phyloP scores from a whole-genome alignment of 1,140 invertebrate genomes.

The Dinothrombium tinctorium region DNA sequence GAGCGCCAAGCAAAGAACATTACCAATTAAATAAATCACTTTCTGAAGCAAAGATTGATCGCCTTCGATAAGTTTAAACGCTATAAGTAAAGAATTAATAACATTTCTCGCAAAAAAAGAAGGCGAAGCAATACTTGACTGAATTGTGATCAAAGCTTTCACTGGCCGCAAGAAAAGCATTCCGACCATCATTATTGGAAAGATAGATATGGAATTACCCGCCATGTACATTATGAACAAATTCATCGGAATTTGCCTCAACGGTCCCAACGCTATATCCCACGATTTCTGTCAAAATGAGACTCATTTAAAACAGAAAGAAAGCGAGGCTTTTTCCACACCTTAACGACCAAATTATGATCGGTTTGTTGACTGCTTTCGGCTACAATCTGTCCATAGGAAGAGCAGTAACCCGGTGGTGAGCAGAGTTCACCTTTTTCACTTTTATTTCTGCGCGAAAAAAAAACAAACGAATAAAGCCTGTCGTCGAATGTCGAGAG shows the following conservation, averaged over 20 bases:
- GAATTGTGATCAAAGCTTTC: slow-evolving; percentile 72
- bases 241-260: slow-evolving; percentile 93
- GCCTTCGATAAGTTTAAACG: slow-evolving; percentile 86
- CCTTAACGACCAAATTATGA: slow-evolving; percentile 58
- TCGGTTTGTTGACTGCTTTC: slow-evolving; percentile 28
- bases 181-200: slow-evolving; percentile 99
- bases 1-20: slow-evolving; percentile 69
- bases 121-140: slow-evolving; percentile 37
- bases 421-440: neutral
- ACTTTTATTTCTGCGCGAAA: neutral
- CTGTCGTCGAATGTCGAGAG: neutral
- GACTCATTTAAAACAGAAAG: slow-evolving; percentile 17
- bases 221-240: slow-evolving; percentile 99
- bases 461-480: neutral
- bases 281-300: slow-evolving; percentile 44
- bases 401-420: slow-evolving; percentile 1
- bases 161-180: slow-evolving; percentile 91
- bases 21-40: slow-evolving; percentile 80
- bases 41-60: slow-evolving; percentile 62
- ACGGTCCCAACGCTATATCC: slow-evolving; percentile 81
- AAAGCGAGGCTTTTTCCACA: slow-evolving; percentile 9
- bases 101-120: neutral
- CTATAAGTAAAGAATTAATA: slow-evolving; percentile 9
- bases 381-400: neutral
- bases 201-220: slow-evolving; percentile 94